A percentile compares a stretch with the other conserved stretches of the same genome.
phyloP scores from a whole-genome alignment of 2,113 vertebrate genomes.

The Cacatua alba region DNA sequence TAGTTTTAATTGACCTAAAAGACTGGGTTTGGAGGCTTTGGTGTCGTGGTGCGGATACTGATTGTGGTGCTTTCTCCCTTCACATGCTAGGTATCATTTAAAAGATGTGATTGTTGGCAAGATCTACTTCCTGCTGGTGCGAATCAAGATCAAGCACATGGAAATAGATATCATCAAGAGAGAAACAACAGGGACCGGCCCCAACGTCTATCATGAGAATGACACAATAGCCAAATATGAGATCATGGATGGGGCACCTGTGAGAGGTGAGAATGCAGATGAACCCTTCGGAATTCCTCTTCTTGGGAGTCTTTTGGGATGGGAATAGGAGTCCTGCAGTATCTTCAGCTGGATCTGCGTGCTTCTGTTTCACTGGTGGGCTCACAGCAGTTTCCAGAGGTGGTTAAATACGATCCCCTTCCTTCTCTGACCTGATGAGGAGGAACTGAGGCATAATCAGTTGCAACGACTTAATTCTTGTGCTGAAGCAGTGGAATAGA shows the following conservation, averaged over 20 bases:
- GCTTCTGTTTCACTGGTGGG: neutral
- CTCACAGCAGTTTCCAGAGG: neutral
- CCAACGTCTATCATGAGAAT: conserved; percentile 95
- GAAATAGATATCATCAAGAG: conserved; percentile 98
- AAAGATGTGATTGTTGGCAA: conserved; percentile 98
- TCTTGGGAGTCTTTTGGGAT: neutral
- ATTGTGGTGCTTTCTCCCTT: neutral
- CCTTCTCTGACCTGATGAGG: neutral
- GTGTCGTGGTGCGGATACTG: neutral
- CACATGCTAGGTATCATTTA: conserved; percentile 86
- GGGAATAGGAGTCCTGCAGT: neutral
- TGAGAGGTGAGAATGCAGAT: conserved; percentile 81
- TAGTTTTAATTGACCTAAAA: neutral
- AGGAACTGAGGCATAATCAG: neutral
- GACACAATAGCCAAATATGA: conserved; percentile 98
- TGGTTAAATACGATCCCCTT: neutral
- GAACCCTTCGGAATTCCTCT: neutral
- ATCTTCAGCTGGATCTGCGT: neutral
- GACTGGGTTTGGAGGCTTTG: neutral
- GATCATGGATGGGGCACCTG: conserved; percentile 98
- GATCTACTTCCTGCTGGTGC: conserved; percentile 97
- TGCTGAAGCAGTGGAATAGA: neutral
- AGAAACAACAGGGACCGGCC: conserved; percentile 94
- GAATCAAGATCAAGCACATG: conserved; percentile 99
- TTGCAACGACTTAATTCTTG: neutral